Conservation (phyloP, 2,113 vertebrate genomes). For the Aegotheles bennettii region DNA sequence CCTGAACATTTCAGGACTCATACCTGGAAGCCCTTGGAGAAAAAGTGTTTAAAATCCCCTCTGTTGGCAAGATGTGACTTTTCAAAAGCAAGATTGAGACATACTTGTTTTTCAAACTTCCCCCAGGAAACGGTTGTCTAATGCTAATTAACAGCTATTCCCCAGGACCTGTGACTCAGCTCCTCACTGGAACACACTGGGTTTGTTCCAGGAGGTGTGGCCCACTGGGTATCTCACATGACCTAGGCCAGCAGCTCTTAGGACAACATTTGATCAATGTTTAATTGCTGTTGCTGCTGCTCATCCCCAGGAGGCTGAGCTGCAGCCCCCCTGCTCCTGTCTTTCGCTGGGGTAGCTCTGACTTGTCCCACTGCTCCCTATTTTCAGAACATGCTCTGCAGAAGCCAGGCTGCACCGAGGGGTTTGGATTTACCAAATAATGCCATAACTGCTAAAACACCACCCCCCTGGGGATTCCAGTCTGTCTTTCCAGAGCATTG, state of each 20-base stretch:
- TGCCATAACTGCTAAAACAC: fast-evolving
- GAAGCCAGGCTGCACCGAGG: not conserved
- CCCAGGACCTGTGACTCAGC: not conserved
- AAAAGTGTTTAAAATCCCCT: not conserved
- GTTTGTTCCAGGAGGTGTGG: not conserved
- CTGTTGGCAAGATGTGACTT: not conserved
- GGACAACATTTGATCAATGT: not conserved
- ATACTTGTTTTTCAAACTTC: not conserved
- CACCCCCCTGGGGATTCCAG: not conserved
- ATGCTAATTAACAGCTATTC: not conserved
- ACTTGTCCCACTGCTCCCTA: not conserved
- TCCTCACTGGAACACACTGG: not conserved
- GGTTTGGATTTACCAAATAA: not conserved
- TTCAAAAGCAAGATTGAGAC: not conserved
- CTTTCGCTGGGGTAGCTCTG: not conserved
- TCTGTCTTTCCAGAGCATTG: fast-evolving
- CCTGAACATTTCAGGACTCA: not conserved
- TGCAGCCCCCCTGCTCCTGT: fast-evolving
- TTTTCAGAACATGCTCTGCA: not conserved
- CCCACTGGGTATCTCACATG: not conserved
- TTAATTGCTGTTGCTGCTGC: not conserved
- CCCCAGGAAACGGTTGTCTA: not conserved
- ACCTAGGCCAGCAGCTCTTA: not conserved
- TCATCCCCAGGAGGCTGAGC: not conserved
- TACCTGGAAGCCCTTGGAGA: slow-evolving; percentile 31